Percentiles rank a stretch among this genome's conserved stretches.
phyloP scores from a whole-genome alignment of 2,888 invertebrate species.

The Eristalis arbustorum region DNA sequence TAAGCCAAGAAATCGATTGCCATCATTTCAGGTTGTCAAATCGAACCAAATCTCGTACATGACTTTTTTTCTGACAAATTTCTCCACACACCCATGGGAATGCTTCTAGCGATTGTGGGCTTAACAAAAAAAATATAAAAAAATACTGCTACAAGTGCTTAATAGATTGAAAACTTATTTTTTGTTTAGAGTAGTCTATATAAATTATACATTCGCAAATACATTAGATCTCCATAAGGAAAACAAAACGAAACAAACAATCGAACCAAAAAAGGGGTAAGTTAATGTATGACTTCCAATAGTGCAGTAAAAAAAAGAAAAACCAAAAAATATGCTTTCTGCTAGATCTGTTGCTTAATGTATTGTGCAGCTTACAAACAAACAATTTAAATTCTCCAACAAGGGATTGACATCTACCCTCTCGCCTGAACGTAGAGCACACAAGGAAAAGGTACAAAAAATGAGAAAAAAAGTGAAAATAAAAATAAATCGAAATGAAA shows the following conservation, averaged over 20 bases:
- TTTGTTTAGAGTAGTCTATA: conserved; percentile 13
- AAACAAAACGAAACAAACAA: neutral
- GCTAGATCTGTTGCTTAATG: conserved; percentile 67
- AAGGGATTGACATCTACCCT: conserved; percentile 11
- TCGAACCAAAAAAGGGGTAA: conserved; percentile 45
- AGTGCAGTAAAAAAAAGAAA: conserved; percentile 12
- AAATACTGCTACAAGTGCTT: neutral
- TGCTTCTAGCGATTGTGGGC: neutral
- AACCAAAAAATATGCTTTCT: conserved; percentile 35
- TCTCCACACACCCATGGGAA: neutral
- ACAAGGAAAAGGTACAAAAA: neutral
- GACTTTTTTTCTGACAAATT: neutral
- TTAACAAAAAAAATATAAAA: neutral
- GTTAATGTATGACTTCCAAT: conserved; percentile 27
- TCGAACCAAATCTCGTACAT: neutral
- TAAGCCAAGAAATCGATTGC: no score
- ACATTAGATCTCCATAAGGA: neutral
- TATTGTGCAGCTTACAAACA: conserved; percentile 60
- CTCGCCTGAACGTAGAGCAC: neutral
- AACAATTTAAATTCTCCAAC: conserved; percentile 21
- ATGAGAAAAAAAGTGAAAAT: neutral
- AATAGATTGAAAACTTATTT: neutral
- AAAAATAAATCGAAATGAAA: neutral
- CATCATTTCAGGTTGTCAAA: no score
- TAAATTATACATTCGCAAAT: neutral